Conservation (phyloP, 2,797 vertebrate genomes). For the Sylvilagus floridanus region DNA sequence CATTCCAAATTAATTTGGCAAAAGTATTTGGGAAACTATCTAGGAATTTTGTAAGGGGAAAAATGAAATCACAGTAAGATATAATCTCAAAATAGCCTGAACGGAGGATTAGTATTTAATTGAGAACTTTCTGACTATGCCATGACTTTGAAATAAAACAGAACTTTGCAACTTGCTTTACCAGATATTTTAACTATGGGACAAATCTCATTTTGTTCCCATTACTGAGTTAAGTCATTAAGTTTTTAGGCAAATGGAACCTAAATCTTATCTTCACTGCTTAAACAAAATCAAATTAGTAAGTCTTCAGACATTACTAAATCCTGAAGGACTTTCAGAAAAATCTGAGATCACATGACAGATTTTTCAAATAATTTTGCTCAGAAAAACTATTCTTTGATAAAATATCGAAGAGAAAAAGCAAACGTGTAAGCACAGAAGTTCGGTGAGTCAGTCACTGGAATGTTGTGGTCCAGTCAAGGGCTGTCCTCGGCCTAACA, state of each 20-base stretch:
- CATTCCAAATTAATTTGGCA: constrained; percentile 71
- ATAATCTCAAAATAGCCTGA: constrained; percentile 65
- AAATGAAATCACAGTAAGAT: constrained; percentile 71
- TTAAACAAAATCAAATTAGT: constrained; percentile 70
- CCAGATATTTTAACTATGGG: constrained; percentile 67
- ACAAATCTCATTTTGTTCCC: constrained; percentile 63
- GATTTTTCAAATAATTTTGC: constrained; percentile 20
- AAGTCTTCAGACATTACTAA: constrained; percentile 60
- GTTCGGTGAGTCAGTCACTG: neutral
- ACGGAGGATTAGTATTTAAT: constrained; percentile 53
- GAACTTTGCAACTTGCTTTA: constrained; percentile 58
- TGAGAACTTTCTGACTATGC: constrained; percentile 56
- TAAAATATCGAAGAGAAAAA: constrained; percentile 32
- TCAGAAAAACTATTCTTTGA: constrained; percentile 54
- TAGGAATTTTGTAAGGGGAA: constrained; percentile 66
- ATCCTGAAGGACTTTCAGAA: constrained; percentile 32
- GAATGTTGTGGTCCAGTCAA: neutral
- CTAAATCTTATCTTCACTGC: constrained; percentile 54
- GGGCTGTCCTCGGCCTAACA: neutral
- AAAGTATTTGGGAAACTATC: constrained; percentile 53
- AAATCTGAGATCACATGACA: constrained; percentile 33
- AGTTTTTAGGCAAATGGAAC: constrained; percentile 41
- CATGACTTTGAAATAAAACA: constrained; percentile 70
- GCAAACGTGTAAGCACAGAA: neutral
- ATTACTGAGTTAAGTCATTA: constrained; percentile 40